These are phyloP conservation scores for Stenodera caucasica DNA, from an alignment of 2,888 invertebrate species.

Conservation along the genomic window DNA sequence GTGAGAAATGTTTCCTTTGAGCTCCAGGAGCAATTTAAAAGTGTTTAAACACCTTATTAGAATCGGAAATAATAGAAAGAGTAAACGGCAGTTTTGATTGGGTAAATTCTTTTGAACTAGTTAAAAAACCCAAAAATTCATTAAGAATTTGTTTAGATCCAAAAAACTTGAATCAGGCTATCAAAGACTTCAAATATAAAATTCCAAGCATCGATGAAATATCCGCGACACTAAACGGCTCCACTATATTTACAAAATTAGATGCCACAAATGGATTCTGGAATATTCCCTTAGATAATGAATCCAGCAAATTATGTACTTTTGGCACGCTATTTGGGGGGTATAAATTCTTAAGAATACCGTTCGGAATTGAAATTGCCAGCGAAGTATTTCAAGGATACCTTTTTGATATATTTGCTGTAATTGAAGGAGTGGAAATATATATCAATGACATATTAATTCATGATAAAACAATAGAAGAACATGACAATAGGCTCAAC, in stretches of 20 bases:
- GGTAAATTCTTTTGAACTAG: constrained; percentile 29
- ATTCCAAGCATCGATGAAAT: constrained; percentile 25
- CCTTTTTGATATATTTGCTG: neutral
- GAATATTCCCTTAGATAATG: constrained; percentile 22
- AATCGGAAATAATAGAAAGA: constrained; percentile 18
- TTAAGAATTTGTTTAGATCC: constrained; percentile 31
- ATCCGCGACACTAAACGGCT: constrained; percentile 15
- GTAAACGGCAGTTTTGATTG: constrained; percentile 25
- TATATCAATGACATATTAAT: constrained; percentile 32
- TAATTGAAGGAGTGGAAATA: constrained; percentile 26
- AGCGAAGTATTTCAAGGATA: constrained; percentile 14
- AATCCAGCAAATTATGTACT: constrained; percentile 25
- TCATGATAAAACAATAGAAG: constrained; percentile 15
- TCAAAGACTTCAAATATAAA: constrained; percentile 17
- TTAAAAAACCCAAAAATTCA: constrained; percentile 23
- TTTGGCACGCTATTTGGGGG: constrained; percentile 26
- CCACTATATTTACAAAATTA: constrained; percentile 21
- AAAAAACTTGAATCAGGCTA: constrained; percentile 24
- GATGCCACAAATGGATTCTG: constrained; percentile 26
- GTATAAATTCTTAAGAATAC: constrained; percentile 18
- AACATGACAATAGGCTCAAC: constrained; percentile 25
- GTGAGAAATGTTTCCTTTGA: no score
- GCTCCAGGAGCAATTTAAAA: no score
- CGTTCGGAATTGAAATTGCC: constrained; percentile 8
- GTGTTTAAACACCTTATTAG: no score